Percentiles rank a stretch among this genome's conserved stretches.
Evolutionary conservation across 2,113 vertebrate genomes (phyloP).

Genomic region (Pseudopodoces humilis): DNA sequence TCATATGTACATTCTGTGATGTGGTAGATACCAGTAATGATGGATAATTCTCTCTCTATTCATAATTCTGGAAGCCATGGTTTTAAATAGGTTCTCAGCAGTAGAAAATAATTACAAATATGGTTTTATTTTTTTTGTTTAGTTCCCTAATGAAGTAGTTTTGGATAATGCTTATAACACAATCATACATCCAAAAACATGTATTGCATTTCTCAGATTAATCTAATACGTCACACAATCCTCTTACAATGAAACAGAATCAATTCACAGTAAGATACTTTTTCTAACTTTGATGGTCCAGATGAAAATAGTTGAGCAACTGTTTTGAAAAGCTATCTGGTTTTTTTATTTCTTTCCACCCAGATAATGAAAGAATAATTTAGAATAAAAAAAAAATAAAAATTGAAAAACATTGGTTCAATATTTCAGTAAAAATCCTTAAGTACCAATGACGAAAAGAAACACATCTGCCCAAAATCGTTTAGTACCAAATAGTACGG

Average conservation of each 20-base stretch:
- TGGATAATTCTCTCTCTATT: background rate
- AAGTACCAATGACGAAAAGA: background rate
- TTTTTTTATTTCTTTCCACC: background rate
- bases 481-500: background rate
- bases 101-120: background rate
- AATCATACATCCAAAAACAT: background rate
- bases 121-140: background rate
- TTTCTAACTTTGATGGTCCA: background rate
- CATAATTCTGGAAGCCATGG: background rate
- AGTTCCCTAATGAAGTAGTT: background rate
- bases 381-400: background rate
- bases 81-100: background rate
- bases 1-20: background rate
- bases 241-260: background rate
- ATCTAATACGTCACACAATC: background rate
- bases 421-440: background rate
- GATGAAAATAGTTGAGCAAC: background rate
- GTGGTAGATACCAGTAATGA: background rate
- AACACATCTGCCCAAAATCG: background rate
- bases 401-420: background rate
- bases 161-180: background rate
- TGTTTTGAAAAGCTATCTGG: background rate
- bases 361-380: background rate
- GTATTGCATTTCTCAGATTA: background rate
- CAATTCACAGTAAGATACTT: background rate